These are phyloP conservation scores for Petrocephalus zakoni DNA, from an alignment of 2,113 vertebrate species.

Conservation along the genomic window DNA sequence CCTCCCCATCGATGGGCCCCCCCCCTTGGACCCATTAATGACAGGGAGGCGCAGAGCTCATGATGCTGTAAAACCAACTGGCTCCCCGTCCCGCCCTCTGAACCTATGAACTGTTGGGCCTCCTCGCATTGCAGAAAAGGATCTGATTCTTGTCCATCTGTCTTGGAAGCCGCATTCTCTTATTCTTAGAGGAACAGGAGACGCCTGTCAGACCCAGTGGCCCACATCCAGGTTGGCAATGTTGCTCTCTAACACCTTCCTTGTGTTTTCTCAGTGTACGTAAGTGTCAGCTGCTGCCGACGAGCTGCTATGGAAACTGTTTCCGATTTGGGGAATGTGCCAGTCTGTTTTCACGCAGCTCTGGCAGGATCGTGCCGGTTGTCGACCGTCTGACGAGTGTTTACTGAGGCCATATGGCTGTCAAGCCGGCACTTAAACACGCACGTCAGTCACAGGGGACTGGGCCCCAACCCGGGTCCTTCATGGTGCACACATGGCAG, in stretches of 20 bases:
- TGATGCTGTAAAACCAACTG: background rate
- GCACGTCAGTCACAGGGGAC: background rate
- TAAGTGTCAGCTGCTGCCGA: background rate
- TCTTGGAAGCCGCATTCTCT: background rate
- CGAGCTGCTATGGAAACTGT: conserved; percentile 5
- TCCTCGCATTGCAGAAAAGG: background rate
- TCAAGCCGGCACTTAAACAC: background rate
- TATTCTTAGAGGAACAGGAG: background rate
- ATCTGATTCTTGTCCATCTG: background rate
- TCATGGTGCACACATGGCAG: background rate
- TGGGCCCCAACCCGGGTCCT: background rate
- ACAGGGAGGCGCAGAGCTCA: background rate
- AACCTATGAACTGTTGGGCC: background rate
- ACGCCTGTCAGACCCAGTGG: background rate
- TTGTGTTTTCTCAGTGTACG: background rate
- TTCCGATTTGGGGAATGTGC: background rate
- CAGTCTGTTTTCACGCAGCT: background rate
- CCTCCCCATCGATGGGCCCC: background rate
- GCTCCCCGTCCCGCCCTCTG: background rate
- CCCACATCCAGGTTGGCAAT: background rate
- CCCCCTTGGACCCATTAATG: background rate
- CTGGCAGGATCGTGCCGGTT: background rate
- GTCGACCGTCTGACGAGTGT: background rate
- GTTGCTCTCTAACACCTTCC: background rate
- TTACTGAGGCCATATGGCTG: background rate